These are phyloP conservation scores for Stenichneumon culpator DNA, from an alignment of 2,888 invertebrate species.

Conservation along the genomic window DNA sequence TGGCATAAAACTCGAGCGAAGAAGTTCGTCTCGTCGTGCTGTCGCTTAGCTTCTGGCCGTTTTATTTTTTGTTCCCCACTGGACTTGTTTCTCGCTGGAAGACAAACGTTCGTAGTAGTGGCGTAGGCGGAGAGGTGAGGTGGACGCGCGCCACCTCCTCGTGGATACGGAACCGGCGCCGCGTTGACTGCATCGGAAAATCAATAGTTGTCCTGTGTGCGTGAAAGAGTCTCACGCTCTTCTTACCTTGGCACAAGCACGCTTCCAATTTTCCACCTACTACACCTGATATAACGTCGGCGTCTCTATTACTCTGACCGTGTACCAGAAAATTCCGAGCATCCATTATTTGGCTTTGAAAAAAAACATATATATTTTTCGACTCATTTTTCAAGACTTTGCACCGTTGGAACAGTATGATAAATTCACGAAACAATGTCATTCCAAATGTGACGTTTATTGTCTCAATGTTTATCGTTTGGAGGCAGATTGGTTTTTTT, in stretches of 20 bases:
- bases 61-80: constrained; percentile 11
- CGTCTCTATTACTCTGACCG: constrained; percentile 3
- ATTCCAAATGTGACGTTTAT: neutral
- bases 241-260: constrained; percentile 60
- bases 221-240: constrained; percentile 70
- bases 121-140: constrained; percentile 60
- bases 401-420: neutral
- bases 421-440: neutral
- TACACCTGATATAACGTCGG: constrained; percentile 8
- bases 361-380: neutral
- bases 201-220: constrained; percentile 81
- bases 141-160: constrained; percentile 55
- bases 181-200: constrained; percentile 82
- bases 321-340: neutral
- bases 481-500: too few species aligned
- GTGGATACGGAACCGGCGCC: constrained; percentile 78
- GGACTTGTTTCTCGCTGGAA: constrained; percentile 27
- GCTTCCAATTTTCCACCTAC: constrained; percentile 23
- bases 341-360: neutral
- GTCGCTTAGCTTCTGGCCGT: constrained; percentile 21
- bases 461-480: too few species aligned
- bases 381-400: neutral
- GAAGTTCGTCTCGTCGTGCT: constrained; percentile 14
- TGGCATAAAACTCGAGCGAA: neutral
- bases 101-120: constrained; percentile 48